phyloP scores from a whole-genome alignment of 1,140 invertebrate species.

The Varroa destructor region DNA sequence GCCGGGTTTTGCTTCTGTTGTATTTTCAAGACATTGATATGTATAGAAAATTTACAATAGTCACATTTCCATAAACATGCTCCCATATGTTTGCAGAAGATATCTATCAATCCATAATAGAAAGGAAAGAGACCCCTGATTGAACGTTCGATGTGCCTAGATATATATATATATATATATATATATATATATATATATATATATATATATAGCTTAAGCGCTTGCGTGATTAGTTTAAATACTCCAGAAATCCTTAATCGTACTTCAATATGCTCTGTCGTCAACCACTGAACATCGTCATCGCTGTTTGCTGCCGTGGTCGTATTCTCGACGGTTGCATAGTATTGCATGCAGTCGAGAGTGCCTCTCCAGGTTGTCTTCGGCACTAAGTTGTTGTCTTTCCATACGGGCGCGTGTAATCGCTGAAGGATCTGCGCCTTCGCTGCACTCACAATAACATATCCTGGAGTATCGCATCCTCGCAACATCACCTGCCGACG shows the following conservation, averaged over 20 bases:
- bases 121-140: too few species aligned
- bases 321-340: constrained; percentile 80
- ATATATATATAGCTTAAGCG: too few species aligned
- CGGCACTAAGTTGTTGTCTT: constrained; percentile 66
- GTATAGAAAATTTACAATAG: too few species aligned
- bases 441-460: constrained; percentile 87
- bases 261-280: constrained; percentile 78
- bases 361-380: constrained; percentile 91
- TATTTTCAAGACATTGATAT: too few species aligned
- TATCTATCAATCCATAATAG: too few species aligned
- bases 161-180: too few species aligned
- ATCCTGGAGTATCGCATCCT: constrained; percentile 87
- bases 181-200: too few species aligned
- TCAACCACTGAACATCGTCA: constrained; percentile 91
- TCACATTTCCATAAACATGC: too few species aligned
- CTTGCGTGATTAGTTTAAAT: too few species aligned
- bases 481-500: constrained; percentile 91
- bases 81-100: too few species aligned
- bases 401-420: constrained; percentile 80
- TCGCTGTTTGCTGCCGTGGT: constrained; percentile 49
- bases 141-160: too few species aligned
- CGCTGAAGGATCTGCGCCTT: constrained; percentile 83
- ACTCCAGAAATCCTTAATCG: constrained; percentile 39
- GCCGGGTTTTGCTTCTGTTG: too few species aligned
- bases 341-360: constrained; percentile 96